These are phyloP conservation scores for Rhinogobio ventralis DNA, from an alignment of 2,797 vertebrate species.

Conservation along the genomic window DNA sequence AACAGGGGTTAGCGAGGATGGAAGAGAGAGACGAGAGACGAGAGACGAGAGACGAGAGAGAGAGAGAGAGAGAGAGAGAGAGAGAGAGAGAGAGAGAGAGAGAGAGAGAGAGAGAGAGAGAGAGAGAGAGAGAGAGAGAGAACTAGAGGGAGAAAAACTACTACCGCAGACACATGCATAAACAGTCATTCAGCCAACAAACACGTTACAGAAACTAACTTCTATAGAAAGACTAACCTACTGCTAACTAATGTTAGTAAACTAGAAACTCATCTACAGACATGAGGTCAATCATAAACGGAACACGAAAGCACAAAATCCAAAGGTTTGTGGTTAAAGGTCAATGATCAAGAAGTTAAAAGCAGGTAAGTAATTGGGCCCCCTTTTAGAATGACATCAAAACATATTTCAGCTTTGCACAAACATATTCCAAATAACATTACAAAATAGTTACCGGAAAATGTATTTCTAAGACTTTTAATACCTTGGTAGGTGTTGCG, in stretches of 20 bases:
- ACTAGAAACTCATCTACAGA: conserved; percentile 57
- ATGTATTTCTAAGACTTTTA: background rate
- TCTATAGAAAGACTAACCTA: background rate
- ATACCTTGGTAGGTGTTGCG: conserved; percentile 26
- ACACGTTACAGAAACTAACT: conserved; percentile 14
- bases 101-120: conserved; percentile 49
- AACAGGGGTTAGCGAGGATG: conserved; percentile 60
- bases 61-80: background rate
- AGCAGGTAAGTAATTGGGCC: conserved; percentile 62
- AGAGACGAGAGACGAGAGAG: background rate
- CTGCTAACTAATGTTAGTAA: conserved; percentile 63
- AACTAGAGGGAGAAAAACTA: conserved; percentile 39
- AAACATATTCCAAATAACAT: background rate
- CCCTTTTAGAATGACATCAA: background rate
- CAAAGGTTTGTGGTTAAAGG: conserved; percentile 67
- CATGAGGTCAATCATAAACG: conserved; percentile 55
- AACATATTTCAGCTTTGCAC: background rate
- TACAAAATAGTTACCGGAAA: background rate
- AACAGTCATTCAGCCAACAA: conserved; percentile 28
- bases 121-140: conserved; percentile 57
- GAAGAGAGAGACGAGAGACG: conserved; percentile 31
- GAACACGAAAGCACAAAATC: conserved; percentile 52
- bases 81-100: conserved; percentile 24
- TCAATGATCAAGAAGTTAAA: conserved; percentile 66
- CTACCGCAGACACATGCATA: conserved; percentile 30